These are phyloP conservation scores for Loxodonta africana DNA, from an alignment of 2,113 vertebrate species.

Conservation along the genomic window DNA sequence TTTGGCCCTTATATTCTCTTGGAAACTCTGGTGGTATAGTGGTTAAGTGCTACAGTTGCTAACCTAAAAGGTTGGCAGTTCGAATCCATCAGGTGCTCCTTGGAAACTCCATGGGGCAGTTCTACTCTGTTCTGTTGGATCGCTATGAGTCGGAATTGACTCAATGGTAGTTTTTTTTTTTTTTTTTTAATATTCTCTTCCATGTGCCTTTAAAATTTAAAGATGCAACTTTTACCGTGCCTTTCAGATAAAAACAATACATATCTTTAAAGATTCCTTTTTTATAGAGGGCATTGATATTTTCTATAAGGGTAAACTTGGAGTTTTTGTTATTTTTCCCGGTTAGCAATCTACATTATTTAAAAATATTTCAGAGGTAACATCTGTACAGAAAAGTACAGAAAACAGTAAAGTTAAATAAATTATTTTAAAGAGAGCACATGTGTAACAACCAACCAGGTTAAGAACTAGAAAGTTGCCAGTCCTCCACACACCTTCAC, in stretches of 20 bases:
- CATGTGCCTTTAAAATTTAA: background rate
- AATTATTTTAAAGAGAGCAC: background rate
- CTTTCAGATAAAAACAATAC: background rate
- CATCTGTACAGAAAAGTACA: background rate
- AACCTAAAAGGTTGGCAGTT: no score
- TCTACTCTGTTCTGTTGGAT: no score
- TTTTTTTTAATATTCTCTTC: background rate
- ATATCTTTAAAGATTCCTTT: background rate
- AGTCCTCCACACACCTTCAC: fast-evolving
- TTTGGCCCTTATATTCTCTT: background rate
- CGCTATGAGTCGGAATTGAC: no score
- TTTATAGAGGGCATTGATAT: background rate
- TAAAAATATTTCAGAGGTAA: slow-evolving; percentile 10
- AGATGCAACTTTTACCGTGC: background rate
- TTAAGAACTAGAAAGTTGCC: background rate
- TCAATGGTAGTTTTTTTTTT: no score
- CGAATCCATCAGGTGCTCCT: no score
- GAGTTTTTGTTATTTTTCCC: background rate
- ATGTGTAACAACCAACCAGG: background rate
- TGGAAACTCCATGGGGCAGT: no score
- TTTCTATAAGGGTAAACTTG: background rate
- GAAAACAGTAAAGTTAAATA: background rate
- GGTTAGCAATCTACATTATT: background rate
- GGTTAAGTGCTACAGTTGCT: no score
- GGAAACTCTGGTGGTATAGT: no score